phyloP scores from a whole-genome alignment of 2,797 vertebrate genomes.

The Danio jaintianensis region DNA sequence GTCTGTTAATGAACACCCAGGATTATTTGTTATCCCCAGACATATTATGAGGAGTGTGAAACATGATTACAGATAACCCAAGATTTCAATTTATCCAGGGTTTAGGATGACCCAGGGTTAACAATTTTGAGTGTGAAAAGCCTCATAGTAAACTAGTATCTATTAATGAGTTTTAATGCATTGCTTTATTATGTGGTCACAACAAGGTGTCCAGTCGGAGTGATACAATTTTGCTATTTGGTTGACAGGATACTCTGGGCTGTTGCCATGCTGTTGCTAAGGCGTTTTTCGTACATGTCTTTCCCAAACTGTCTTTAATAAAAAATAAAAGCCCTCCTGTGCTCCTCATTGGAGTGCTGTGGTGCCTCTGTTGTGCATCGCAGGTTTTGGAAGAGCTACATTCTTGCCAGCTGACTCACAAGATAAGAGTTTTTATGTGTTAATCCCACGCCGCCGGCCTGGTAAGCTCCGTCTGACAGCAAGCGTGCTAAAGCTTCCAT shows the following conservation, averaged over 20 bases:
- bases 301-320: not conserved
- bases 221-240: too few species aligned
- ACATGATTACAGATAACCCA: too few species aligned
- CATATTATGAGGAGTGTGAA: too few species aligned
- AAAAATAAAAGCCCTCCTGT: slow-evolving; percentile 19
- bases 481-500: slow-evolving; percentile 50
- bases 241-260: not conserved
- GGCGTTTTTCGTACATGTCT: not conserved
- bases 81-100: too few species aligned
- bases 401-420: slow-evolving; percentile 61
- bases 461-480: slow-evolving; percentile 55
- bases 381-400: slow-evolving; percentile 48
- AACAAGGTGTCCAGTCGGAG: too few species aligned
- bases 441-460: slow-evolving; percentile 60
- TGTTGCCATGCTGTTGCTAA: not conserved
- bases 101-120: too few species aligned
- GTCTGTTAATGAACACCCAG: too few species aligned
- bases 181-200: too few species aligned
- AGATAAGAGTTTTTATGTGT: slow-evolving; percentile 64
- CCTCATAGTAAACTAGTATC: too few species aligned
- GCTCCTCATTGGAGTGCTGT: not conserved
- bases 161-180: too few species aligned
- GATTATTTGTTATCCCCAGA: too few species aligned
- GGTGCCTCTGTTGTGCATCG: slow-evolving; percentile 10
- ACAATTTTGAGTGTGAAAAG: too few species aligned